phyloP scores from a whole-genome alignment of 1,140 invertebrate genomes.

The Arctopsyche grandis region DNA sequence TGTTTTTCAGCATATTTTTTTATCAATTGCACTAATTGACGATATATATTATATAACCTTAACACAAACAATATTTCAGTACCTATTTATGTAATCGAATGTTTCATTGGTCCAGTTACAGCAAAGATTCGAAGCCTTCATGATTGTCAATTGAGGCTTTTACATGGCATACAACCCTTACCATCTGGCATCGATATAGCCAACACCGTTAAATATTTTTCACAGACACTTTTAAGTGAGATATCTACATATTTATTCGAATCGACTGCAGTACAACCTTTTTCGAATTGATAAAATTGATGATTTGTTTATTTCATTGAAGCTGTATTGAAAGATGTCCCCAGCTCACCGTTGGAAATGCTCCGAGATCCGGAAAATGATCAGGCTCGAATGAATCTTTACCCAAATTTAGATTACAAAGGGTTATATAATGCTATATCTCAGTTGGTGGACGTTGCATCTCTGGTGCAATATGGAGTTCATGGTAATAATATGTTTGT shows the following conservation, averaged over 20 bases:
- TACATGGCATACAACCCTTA: slow-evolving; percentile 89
- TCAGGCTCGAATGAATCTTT: slow-evolving; percentile 84
- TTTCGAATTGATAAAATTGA: neutral
- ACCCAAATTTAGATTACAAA: slow-evolving; percentile 95
- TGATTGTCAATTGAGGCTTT: slow-evolving; percentile 93
- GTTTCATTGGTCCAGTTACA: slow-evolving; percentile 79
- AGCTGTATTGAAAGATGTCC: slow-evolving; percentile 96
- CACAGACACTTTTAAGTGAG: slow-evolving; percentile 95
- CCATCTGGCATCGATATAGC: slow-evolving; percentile 96
- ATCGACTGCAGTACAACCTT: neutral
- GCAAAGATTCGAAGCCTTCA: slow-evolving; percentile 96
- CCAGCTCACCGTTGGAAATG: slow-evolving; percentile 89
- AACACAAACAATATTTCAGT: too few relatives aligned
- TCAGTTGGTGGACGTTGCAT: slow-evolving; percentile 83
- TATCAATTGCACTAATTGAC: too few relatives aligned
- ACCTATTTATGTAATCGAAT: neutral
- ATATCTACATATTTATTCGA: slow-evolving; percentile 56
- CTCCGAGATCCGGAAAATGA: slow-evolving; percentile 87
- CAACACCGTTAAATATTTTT: slow-evolving; percentile 98
- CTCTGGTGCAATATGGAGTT: slow-evolving; percentile 84
- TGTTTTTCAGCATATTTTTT: too few relatives aligned
- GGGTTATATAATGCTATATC: slow-evolving; percentile 89
- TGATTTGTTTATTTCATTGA: slow-evolving; percentile 47
- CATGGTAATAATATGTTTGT: too few relatives aligned
- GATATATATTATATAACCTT: too few relatives aligned